Evolutionary conservation across 2,888 invertebrate genomes (phyloP).

Genomic region (Elysia crispata): DNA sequence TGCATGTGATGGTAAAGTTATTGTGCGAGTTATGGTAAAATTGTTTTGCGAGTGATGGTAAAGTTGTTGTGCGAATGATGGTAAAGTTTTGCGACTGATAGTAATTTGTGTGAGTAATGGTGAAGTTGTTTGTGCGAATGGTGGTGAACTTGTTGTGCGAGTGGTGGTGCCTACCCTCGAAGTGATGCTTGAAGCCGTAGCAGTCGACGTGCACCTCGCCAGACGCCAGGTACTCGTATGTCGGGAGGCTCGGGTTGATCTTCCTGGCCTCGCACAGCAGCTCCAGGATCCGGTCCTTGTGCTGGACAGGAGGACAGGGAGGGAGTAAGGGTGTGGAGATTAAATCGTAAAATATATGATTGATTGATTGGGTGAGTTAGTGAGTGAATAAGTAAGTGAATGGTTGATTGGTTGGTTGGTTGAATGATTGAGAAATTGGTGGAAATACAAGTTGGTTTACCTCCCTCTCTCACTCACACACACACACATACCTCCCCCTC

Average conservation of each 20-base stretch:
- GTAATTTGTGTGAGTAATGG: too few relatives aligned
- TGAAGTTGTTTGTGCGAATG: too few relatives aligned
- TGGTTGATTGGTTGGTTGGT: background rate
- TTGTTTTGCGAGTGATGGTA: too few relatives aligned
- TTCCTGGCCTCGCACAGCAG: conserved; percentile 78
- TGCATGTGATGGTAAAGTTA: too few relatives aligned
- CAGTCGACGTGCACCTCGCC: conserved; percentile 79
- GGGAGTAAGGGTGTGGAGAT: too few relatives aligned
- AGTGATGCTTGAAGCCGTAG: conserved; percentile 79
- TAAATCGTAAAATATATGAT: too few relatives aligned
- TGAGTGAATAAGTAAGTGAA: background rate
- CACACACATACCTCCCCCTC: too few relatives aligned
- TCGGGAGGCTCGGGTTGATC: conserved; percentile 79
- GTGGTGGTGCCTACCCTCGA: conserved; percentile 59
- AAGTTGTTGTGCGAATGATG: too few relatives aligned
- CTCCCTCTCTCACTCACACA: too few relatives aligned
- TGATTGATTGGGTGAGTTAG: background rate
- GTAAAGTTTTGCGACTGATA: too few relatives aligned
- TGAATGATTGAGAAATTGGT: background rate
- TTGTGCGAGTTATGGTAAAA: too few relatives aligned
- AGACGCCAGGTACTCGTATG: conserved; percentile 77
- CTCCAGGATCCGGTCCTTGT: conserved; percentile 77
- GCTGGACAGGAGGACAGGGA: conserved; percentile 71
- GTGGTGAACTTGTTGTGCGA: too few relatives aligned
- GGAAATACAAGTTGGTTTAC: background rate